Conservation (phyloP, 2,113 vertebrate genomes). For the Hemiprocne comata region DNA sequence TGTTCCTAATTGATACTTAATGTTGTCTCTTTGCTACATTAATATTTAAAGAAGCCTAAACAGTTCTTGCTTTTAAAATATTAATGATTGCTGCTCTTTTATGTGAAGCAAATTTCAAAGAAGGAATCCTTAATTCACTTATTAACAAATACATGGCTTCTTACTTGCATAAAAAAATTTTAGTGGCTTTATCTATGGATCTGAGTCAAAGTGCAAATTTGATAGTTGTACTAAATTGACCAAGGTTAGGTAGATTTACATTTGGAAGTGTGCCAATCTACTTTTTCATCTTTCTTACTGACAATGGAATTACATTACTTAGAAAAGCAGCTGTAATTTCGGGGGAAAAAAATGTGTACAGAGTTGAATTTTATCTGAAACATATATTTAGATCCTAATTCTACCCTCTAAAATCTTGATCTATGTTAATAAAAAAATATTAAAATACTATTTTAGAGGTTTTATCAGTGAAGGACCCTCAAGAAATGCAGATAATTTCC, state of each 20-base stretch:
- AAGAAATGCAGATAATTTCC: not conserved
- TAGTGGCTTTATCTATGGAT: not conserved
- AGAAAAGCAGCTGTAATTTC: not conserved
- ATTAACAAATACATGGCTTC: constrained; percentile 5
- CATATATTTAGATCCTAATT: not conserved
- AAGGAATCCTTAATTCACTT: constrained; percentile 22
- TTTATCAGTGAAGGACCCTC: not conserved
- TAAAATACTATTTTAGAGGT: not conserved
- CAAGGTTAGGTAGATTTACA: not conserved
- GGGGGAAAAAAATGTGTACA: not conserved
- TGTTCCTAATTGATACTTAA: constrained; percentile 22
- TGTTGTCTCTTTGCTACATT: constrained; percentile 42
- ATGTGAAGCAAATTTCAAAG: constrained; percentile 55
- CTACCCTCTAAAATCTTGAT: not conserved
- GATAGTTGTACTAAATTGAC: not conserved
- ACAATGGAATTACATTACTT: not conserved
- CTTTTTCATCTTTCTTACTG: not conserved
- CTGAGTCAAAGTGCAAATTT: not conserved
- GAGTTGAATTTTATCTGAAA: not conserved
- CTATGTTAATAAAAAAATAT: not conserved
- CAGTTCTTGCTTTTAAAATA: constrained; percentile 51
- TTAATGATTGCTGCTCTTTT: constrained; percentile 46
- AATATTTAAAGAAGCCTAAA: constrained; percentile 64
- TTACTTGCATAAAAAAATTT: not conserved
- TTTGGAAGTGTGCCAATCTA: not conserved